Evolutionary conservation across 2,113 vertebrate species (phyloP).

Genomic region (Propithecus coquereli): DNA sequence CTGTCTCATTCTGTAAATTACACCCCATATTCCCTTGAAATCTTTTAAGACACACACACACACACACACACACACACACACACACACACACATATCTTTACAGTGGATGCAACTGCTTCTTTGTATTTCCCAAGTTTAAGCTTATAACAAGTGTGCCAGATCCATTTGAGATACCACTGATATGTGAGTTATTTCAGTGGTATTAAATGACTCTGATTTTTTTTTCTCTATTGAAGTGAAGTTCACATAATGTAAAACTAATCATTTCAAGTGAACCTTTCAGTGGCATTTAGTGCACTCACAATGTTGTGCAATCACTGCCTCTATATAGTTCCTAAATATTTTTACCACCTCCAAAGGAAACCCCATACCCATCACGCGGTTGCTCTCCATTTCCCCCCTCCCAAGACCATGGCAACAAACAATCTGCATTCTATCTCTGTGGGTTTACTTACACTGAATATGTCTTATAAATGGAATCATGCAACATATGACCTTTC

Average conservation of each 20-base stretch:
- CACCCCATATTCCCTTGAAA: not conserved
- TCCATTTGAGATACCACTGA: not conserved
- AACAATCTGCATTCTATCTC: not conserved
- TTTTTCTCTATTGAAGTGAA: not conserved
- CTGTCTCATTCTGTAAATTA: not conserved
- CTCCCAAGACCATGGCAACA: no score
- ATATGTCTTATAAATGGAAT: not conserved
- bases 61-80: not conserved
- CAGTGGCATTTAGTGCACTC: accelerated
- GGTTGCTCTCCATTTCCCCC: not conserved
- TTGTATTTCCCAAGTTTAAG: not conserved
- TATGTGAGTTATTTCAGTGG: not conserved
- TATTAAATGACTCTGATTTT: not conserved
- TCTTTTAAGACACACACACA: not conserved
- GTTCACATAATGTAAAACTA: not conserved
- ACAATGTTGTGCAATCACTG: no score
- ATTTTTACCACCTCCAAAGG: not conserved
- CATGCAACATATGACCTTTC: no score
- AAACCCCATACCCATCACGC: not conserved
- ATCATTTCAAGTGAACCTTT: no score
- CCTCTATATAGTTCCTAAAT: not conserved
- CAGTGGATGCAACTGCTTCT: not conserved
- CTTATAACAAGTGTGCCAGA: not conserved
- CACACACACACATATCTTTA: not conserved
- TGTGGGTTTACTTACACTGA: not conserved